These are phyloP conservation scores for Saccostrea echinata DNA, from an alignment of 1,140 invertebrate species.

Conservation along the genomic window DNA sequence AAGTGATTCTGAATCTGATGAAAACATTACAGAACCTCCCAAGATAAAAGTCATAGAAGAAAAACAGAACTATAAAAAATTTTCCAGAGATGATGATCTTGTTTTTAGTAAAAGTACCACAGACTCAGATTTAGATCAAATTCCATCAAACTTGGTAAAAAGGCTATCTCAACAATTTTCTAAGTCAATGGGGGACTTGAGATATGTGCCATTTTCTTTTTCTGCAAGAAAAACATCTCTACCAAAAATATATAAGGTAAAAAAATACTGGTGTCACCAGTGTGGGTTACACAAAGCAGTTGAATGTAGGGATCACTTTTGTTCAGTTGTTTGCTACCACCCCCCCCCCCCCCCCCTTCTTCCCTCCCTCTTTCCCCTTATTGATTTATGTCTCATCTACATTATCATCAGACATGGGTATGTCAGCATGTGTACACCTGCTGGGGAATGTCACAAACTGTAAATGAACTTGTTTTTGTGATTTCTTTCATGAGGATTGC, in stretches of 20 bases:
- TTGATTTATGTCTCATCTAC: not conserved
- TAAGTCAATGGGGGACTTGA: constrained; percentile 16
- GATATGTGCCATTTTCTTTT: constrained; percentile 29
- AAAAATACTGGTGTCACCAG: not conserved
- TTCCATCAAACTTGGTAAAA: constrained; percentile 38
- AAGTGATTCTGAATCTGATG: not conserved
- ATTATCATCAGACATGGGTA: not conserved
- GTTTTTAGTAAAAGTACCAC: not conserved
- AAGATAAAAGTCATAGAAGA: not conserved
- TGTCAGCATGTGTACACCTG: too few species aligned
- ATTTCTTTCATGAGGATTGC: too few species aligned
- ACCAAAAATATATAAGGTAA: not conserved
- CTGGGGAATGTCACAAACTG: too few species aligned
- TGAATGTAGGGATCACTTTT: not conserved
- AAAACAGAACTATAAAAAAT: not conserved
- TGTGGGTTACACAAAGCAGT: not conserved
- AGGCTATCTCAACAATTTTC: constrained; percentile 35
- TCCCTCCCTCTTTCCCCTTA: not conserved
- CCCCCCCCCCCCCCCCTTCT: not conserved
- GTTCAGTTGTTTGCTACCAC: not conserved
- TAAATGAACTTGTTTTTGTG: too few species aligned
- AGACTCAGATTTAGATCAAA: constrained; percentile 1
- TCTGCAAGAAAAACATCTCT: not conserved
- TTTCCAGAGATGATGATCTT: not conserved
- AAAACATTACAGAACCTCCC: not conserved